A percentile compares a stretch with the other conserved stretches of the same genome.
phyloP scores from a whole-genome alignment of 35 echinoderm and acorn worm genomes.

The Ophiothrix spiculata region DNA sequence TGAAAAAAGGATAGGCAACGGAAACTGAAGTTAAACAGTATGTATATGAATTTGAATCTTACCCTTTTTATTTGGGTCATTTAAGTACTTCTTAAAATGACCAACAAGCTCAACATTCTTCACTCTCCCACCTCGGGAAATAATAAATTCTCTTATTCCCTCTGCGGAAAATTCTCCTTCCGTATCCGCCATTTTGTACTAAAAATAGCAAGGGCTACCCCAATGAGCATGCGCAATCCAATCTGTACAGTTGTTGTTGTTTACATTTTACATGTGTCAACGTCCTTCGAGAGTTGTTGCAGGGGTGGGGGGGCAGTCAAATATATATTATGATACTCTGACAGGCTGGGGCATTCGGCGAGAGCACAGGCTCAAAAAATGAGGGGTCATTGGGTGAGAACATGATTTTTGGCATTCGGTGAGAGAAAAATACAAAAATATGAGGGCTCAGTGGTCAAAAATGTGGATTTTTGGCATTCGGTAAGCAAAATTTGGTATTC shows the following conservation, averaged over 20 bases:
- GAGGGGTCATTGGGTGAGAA: no score
- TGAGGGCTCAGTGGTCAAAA: no score
- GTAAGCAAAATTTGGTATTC: no score
- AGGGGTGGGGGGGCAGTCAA: no score
- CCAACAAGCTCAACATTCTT: conserved; percentile 57
- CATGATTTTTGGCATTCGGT: no score
- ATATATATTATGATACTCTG: no score
- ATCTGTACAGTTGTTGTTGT: neutral
- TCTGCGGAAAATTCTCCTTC: conserved; percentile 49
- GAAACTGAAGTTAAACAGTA: neutral
- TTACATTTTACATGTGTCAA: no score
- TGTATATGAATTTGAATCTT: neutral
- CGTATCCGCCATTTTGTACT: conserved; percentile 55
- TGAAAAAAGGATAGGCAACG: neutral
- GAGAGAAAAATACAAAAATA: no score
- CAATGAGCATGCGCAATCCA: neutral
- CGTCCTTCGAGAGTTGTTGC: no score
- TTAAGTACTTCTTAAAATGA: conserved; percentile 45
- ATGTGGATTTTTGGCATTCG: no score
- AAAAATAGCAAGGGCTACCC: neutral
- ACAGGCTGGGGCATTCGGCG: no score
- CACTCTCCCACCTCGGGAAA: conserved; percentile 23
- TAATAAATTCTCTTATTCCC: conserved; percentile 34
- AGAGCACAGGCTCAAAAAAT: no score
- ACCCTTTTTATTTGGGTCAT: conserved; percentile 37